Evolutionary conservation across 2,113 vertebrate genomes (phyloP).

Genomic region (Haliaeetus leucogaster): DNA sequence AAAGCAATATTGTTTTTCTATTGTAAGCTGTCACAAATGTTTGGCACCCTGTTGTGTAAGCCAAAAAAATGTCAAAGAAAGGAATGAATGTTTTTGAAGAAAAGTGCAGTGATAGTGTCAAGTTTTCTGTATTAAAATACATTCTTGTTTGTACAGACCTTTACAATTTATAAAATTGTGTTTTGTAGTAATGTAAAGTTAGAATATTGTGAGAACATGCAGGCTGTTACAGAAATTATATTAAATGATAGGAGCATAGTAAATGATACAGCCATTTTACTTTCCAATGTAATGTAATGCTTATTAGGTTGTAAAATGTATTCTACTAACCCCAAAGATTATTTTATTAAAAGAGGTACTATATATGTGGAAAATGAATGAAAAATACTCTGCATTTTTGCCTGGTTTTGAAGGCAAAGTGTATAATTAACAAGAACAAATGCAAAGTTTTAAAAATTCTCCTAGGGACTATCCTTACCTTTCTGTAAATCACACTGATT

Average conservation of each 20-base stretch:
- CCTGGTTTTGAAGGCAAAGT: neutral
- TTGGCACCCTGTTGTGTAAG: conserved; percentile 72
- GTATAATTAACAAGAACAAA: neutral
- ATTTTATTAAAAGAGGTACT: neutral
- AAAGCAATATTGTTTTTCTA: conserved; percentile 84
- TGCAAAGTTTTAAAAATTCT: neutral
- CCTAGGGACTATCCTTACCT: neutral
- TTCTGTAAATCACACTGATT: neutral
- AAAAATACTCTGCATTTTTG: neutral
- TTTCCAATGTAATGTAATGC: neutral
- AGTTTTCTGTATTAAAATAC: conserved; percentile 51
- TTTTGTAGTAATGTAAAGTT: conserved; percentile 38
- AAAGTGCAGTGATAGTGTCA: conserved; percentile 61
- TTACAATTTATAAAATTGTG: neutral
- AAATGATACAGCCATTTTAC: conserved; percentile 15
- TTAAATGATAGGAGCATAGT: neutral
- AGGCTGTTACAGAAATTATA: neutral
- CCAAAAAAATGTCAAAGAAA: conserved; percentile 70
- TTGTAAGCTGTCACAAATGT: conserved; percentile 76
- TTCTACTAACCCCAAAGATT: neutral
- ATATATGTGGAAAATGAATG: neutral
- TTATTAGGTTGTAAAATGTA: neutral
- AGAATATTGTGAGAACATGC: neutral
- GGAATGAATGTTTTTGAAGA: conserved; percentile 51
- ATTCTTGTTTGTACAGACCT: conserved; percentile 11